These are phyloP conservation scores for Solenopsis invicta DNA, from an alignment of 1,140 invertebrate species.

Conservation along the genomic window DNA sequence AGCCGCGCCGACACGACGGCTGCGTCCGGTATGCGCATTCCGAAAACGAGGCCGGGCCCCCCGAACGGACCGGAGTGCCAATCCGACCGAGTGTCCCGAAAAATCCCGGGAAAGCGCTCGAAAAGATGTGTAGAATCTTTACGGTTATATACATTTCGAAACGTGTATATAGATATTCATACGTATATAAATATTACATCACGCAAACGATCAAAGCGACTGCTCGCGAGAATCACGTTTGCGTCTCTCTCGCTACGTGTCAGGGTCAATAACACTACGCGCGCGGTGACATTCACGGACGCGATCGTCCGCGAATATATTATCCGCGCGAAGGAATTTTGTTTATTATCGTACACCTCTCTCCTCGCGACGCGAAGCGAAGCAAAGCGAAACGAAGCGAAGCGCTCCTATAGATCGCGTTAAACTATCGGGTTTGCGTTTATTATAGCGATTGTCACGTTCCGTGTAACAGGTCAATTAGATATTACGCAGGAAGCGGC, in stretches of 20 bases:
- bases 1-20: conserved; percentile 3
- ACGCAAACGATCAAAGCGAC: background rate
- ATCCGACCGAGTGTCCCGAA: background rate
- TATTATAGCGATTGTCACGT: background rate
- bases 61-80: background rate
- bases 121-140: background rate
- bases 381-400: no score
- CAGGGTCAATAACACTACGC: conserved; percentile 12
- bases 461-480: conserved; percentile 13
- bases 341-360: background rate
- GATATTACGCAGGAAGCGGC: background rate
- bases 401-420: background rate
- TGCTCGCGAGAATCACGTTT: background rate
- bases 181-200: background rate
- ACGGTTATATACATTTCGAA: background rate
- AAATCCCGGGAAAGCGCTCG: background rate
- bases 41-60: conserved; percentile 2
- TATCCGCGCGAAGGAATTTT: conserved; percentile 14
- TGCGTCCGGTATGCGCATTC: conserved; percentile 13
- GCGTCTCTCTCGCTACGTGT: background rate
- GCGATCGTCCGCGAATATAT: background rate
- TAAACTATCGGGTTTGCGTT: background rate
- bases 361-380: no score
- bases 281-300: conserved; percentile 1
- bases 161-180: no score